Base-by-base conservation (phyloP, 2,113 vertebrate genomes). In the Ceyx cyanopectus region DNA sequence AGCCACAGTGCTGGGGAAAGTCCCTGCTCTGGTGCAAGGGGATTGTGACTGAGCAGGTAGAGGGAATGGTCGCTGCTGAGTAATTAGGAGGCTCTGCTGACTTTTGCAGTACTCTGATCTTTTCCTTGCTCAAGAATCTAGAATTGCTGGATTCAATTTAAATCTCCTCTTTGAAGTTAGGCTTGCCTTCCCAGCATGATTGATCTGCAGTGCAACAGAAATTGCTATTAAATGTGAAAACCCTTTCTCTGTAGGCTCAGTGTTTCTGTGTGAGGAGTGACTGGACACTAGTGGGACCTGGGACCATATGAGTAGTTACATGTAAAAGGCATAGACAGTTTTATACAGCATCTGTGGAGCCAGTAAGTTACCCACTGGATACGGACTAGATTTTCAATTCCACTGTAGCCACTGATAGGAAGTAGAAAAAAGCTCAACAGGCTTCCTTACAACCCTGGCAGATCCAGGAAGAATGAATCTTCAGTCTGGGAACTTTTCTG, bases 361-460 rank as follows among this genome's bases (percentile, higher is more conserved):
- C 54, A 83, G n/a, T 73, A 48, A 84, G 45, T 94, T 93, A 83
- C 70, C 40, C 46, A 89, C 78, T 96, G 30, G 45, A 22, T 12
- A 26, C 7, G 22, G 37, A 24, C 19, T 70, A 37, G 72, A 60
- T 60, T 81, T 70, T 84, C 9, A 20, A 29, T 54, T 84, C 65
- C n/a, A 26, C 40, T 68, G 6, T 58, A 81, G 62, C 30, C 26
- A 48, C 48, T 43, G 48, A 46, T 72, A n/a, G 1, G 2, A 72
- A 48, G 34, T 43, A 26, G 40, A 26, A 75, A 70, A 70, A 63
- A 78, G 14, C 19, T 72, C 21, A 56, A 3, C 20, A 79, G 43
- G n/a, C 17, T 79, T 87, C 22, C 5, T 68, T 12, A 19, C 37
- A 81, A 57, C 10, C 11, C n/a, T n/a, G 4, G 12, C 23, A 60